A percentile compares a stretch with the other conserved stretches of the same genome.
These are phyloP conservation scores for Pocillopora verrucosa DNA, from an alignment of 64 coral and sea anemone species.

Conservation along the genomic window DNA sequence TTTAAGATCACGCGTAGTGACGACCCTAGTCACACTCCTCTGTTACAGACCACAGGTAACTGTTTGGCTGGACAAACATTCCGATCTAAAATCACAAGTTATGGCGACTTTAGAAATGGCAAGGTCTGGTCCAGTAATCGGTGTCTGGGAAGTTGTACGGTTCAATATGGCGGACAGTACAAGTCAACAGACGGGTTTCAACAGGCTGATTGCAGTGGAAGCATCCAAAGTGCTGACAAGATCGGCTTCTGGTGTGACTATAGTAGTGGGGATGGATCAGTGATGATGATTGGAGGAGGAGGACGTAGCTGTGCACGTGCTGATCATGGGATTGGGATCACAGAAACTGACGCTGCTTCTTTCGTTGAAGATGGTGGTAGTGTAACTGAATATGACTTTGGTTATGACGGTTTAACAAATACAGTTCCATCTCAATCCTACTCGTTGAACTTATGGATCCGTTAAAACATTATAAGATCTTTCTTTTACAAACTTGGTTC, in stretches of 20 bases:
- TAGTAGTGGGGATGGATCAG: background rate
- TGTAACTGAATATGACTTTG: background rate
- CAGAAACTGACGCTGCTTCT: background rate
- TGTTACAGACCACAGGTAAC: slow-evolving; percentile 1
- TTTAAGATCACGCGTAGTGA: too few species aligned
- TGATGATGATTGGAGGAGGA: background rate
- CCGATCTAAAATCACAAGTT: background rate
- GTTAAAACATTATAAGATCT: background rate
- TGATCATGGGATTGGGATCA: slow-evolving; percentile 4
- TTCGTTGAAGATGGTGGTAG: background rate
- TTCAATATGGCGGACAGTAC: slow-evolving; percentile 2
- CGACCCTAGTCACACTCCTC: slow-evolving; percentile 12
- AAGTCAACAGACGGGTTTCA: background rate
- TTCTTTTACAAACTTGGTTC: background rate
- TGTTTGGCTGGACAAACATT: slow-evolving; percentile 4
- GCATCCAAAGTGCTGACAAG: background rate
- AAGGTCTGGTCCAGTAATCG: background rate
- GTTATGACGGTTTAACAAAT: background rate
- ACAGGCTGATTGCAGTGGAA: background rate
- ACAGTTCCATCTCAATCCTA: background rate
- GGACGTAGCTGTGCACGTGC: too few species aligned
- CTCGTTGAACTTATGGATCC: background rate
- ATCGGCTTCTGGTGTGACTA: background rate
- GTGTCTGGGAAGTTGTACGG: background rate
- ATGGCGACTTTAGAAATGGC: background rate